These are phyloP conservation scores for Alsophila aescularia DNA, from an alignment of 2,888 invertebrate genomes.

Conservation along the genomic window DNA sequence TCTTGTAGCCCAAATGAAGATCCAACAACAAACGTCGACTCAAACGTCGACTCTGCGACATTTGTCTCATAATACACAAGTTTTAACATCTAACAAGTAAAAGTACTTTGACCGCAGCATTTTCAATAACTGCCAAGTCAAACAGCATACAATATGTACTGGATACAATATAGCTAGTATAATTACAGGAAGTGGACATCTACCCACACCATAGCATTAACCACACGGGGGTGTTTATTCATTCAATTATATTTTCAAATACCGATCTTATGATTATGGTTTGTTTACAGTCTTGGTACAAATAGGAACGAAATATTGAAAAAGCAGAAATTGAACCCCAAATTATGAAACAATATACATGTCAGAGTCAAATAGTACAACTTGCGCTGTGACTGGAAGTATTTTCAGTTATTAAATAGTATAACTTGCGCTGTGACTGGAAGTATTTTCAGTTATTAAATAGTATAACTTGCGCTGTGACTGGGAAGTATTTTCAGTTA, in stretches of 20 bases:
- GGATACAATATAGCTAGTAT: background rate
- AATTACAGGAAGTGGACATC: conserved; percentile 33
- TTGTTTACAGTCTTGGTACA: background rate
- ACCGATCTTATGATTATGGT: background rate
- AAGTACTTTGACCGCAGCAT: background rate
- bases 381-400: no score
- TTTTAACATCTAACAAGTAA: no score
- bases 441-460: no score
- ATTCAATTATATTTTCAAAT: conserved; percentile 27
- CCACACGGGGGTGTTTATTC: conserved; percentile 25
- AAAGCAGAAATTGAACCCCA: background rate
- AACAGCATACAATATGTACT: conserved; percentile 10
- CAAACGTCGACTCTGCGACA: no score
- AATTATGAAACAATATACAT: no score
- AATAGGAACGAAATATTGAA: background rate
- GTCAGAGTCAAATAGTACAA: no score
- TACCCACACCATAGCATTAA: conserved; percentile 51
- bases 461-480: no score
- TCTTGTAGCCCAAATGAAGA: no score
- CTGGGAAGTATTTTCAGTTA: no score
- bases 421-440: no score
- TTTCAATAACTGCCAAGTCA: conserved; percentile 6
- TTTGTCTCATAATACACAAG: background rate
- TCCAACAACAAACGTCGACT: no score
- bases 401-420: no score